These are phyloP conservation scores for Tenthredo distinguenda DNA, from an alignment of 2,888 invertebrate species.

Conservation along the genomic window DNA sequence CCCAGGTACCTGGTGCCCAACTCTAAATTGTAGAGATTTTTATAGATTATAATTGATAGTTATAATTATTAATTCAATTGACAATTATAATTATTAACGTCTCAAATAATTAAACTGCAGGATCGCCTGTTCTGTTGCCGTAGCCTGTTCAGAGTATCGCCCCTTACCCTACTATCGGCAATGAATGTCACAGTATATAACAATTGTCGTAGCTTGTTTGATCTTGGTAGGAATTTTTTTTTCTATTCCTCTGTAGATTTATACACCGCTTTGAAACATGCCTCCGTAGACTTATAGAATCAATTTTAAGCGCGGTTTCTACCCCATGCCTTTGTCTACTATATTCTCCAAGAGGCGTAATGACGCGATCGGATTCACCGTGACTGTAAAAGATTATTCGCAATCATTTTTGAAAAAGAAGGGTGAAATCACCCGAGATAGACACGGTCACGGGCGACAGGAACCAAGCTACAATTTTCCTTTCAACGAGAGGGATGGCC, in stretches of 20 bases:
- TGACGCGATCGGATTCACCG: background rate
- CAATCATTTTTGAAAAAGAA: constrained; percentile 14
- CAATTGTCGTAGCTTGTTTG: background rate
- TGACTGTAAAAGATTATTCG: constrained; percentile 10
- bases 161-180: too few relatives aligned
- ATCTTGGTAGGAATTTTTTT: background rate
- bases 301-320: background rate
- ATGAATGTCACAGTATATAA: background rate
- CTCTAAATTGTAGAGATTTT: too few relatives aligned
- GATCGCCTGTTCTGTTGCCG: too few relatives aligned
- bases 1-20: too few relatives aligned
- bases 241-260: background rate
- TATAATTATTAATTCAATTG: too few relatives aligned
- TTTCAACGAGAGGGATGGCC: background rate
- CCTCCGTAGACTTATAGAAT: background rate
- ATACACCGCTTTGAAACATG: background rate
- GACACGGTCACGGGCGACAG: constrained; percentile 27
- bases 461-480: constrained; percentile 13
- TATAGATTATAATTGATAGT: too few relatives aligned
- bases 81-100: too few relatives aligned
- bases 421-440: constrained; percentile 29
- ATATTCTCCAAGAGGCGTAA: background rate
- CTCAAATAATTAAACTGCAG: too few relatives aligned
- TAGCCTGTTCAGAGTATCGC: too few relatives aligned
- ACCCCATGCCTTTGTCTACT: background rate